Base-by-base conservation (phyloP, 37 sponge, comb jelly and placozoan species). In the Halichondria panicea region DNA sequence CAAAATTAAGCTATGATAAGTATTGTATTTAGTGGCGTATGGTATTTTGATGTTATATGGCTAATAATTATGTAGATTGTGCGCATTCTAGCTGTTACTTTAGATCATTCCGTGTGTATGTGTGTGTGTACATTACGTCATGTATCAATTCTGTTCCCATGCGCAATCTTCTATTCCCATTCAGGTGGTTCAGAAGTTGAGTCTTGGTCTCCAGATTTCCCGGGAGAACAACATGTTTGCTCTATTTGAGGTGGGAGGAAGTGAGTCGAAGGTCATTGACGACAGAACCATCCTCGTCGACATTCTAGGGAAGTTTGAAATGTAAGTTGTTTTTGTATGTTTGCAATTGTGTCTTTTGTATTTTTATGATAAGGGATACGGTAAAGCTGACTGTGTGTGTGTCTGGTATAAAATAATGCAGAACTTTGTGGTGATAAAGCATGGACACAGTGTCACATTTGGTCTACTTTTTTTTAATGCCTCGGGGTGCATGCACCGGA, bases 241-340 rank as follows among this genome's bases (percentile, higher is more conserved):
- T n/a, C 82, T 97, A 59, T 97, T 94, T 80, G 98, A 97, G 76
- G 71, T 67, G 38, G 70, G 75, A 7, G 89, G 84, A 3, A 78
- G 83, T 43, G 79, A 46, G 18, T 88, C 66, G 43, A 88, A 74
- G 35, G 83, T 84, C 41, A 93, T 93, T 42, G 91, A 91, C n/a
- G 92, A 89, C 43, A 71, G 88, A 42, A 77, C 89, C 19, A 66
- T 89, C 0, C 71, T 97, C 1, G 89, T 94, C 0, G 98, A 97
- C 72, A 71, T 94, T 45, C 74, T 97, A 28, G 89, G 94, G 55
- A 97, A 94, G 71, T 92, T 94, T 86, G 98, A 97, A 78, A 63
- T 60, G 88, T 87, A 55, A 74, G 69, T 27, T 7, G 12, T 24
- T 15, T 48, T 15, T 21, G n/a, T 7, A 24, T 58, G n/a, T 58